phyloP scores from a whole-genome alignment of 2,888 invertebrate species.

The Drosophila mulleri region DNA sequence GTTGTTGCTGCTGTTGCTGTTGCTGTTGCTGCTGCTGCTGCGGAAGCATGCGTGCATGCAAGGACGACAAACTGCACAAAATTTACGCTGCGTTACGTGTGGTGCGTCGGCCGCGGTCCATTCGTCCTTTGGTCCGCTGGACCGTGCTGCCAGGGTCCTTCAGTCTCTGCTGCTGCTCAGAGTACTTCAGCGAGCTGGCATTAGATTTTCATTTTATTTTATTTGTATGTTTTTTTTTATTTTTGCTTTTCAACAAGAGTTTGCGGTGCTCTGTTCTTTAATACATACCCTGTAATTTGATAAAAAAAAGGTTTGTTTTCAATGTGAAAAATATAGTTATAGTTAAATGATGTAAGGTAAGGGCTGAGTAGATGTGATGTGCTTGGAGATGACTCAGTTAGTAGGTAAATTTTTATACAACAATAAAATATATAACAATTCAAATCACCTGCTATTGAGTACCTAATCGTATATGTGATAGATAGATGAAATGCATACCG shows the following conservation, averaged over 20 bases:
- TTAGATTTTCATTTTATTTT: slow-evolving; percentile 58
- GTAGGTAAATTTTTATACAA: too few relatives aligned
- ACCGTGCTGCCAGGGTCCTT: slow-evolving; percentile 15
- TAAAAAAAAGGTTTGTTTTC: too few relatives aligned
- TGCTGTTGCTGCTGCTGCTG: slow-evolving; percentile 19
- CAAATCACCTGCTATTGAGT: too few relatives aligned
- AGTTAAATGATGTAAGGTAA: too few relatives aligned
- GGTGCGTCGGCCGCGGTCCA: slow-evolving; percentile 17
- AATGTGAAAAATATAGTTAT: too few relatives aligned
- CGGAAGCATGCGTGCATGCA: slow-evolving; percentile 73
- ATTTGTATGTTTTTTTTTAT: slow-evolving; percentile 49
- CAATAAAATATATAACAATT: too few relatives aligned
- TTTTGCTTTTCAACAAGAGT: slow-evolving; percentile 61
- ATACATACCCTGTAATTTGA: slow-evolving; percentile 7
- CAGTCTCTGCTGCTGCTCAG: not conserved
- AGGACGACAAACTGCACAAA: slow-evolving; percentile 69
- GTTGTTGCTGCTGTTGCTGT: too few relatives aligned
- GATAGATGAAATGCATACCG: too few relatives aligned
- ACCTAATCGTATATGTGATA: too few relatives aligned
- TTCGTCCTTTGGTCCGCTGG: not conserved
- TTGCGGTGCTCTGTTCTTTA: slow-evolving; percentile 55
- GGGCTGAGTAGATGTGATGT: too few relatives aligned
- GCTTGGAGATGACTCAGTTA: too few relatives aligned
- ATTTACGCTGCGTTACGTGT: slow-evolving; percentile 68
- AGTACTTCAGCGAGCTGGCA: slow-evolving; percentile 46